Evolutionary conservation across 1,140 invertebrate genomes (phyloP), one percentile per base, ranked within the genome.

Genomic region (Scaptomyza hsui): DNA sequence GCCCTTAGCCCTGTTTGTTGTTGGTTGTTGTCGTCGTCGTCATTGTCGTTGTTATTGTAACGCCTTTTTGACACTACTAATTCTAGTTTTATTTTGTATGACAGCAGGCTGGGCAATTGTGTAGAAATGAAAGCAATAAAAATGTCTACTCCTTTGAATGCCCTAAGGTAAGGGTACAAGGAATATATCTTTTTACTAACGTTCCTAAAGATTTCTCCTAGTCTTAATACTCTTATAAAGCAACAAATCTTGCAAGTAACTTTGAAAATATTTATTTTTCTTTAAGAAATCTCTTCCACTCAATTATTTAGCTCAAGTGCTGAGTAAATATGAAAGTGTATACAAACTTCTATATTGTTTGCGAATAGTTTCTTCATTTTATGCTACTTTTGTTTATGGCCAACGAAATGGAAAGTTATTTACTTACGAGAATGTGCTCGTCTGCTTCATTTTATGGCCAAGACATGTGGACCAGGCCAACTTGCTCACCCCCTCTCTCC

Each of bases 31-130:
- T 49, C 44, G 41, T 41, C 35, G 45, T 18, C 35, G 39, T 15
- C 48, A 15, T 53, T 60, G 49, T 59, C 79, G 59, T 59, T 73
- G 67, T 69, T 74, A 71, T 74, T 77, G 81, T 86, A 86, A 86
- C 81, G 81, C 82, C 81, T 88, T 86, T 86, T 78, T 88, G 81
- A 86, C 82, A 86, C 81, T 88, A 88, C 81, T 86, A 86, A 86
- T 86, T 86, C 86, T 74, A 81, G 81, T 86, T 86, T 85, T 85
- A 85, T 81, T 86, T 77, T 64, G 67, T 63, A 51, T 45, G 32
- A 24, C 5, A 24, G 51, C 12, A 55, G 67, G 53, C 48, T 55
- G 57, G 72, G 41, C 32, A 42, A 24, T 53, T 44, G 26, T 24
- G 9, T 26, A 21, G 24, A 32, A 7, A 12, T 19, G 44, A 21